These are phyloP conservation scores for Charina bottae DNA, from an alignment of 2,113 vertebrate species.

Conservation along the genomic window DNA sequence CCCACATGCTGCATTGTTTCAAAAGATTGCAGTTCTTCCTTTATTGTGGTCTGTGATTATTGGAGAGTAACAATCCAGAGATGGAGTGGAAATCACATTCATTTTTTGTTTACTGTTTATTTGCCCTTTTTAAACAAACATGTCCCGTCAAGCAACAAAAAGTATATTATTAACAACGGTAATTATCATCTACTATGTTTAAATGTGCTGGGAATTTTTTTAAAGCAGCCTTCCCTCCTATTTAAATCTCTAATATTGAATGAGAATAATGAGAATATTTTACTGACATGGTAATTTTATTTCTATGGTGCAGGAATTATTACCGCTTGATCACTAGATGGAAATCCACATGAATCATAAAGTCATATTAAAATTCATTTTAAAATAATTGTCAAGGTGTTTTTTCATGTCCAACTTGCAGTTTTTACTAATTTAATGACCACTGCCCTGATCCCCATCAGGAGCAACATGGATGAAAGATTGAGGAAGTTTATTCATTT, in stretches of 20 bases:
- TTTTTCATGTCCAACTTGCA: not conserved
- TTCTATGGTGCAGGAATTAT: not conserved
- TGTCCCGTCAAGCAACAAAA: not conserved
- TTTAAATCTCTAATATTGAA: not conserved
- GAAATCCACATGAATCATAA: not conserved
- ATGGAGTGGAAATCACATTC: not conserved
- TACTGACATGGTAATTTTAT: not conserved
- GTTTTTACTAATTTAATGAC: not conserved
- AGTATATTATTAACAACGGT: not conserved
- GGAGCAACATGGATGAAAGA: not conserved
- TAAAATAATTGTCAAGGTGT: not conserved
- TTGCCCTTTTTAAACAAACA: not conserved
- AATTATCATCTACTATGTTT: not conserved
- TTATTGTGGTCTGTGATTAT: not conserved
- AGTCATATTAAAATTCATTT: not conserved
- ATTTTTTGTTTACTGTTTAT: not conserved
- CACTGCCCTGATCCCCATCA: not conserved
- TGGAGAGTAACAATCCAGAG: not conserved
- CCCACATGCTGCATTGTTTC: slow-evolving; percentile 1
- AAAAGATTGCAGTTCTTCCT: slow-evolving; percentile 9
- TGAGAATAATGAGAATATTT: not conserved
- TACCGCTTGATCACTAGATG: no score
- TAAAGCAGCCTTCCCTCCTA: not conserved
- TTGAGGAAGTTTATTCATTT: no score
- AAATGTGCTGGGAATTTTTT: no score